Percentiles rank a stretch among this genome's conserved stretches.
phyloP scores from a whole-genome alignment of 2,888 invertebrate genomes.

The Chromoteleia sp. region DNA sequence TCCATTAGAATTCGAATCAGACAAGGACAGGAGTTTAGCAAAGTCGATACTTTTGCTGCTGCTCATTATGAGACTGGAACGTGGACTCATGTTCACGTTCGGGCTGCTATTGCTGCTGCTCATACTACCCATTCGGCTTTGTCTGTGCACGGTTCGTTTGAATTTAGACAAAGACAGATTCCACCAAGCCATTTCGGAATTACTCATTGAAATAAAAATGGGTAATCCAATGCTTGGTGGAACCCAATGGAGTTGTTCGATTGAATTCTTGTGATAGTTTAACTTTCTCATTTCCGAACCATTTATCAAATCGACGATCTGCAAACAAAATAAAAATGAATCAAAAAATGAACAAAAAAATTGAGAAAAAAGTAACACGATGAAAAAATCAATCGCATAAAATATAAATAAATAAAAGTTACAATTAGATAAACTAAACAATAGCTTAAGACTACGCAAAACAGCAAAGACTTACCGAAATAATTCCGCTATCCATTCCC shows the following conservation, averaged over 20 bases:
- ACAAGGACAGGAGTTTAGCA: slow-evolving; percentile 27
- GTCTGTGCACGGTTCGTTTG: slow-evolving; percentile 70
- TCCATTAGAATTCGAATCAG: slow-evolving; percentile 23
- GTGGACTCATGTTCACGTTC: slow-evolving; percentile 68
- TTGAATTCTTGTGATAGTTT: slow-evolving; percentile 76
- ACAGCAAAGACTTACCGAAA: slow-evolving; percentile 86
- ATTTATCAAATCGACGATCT: slow-evolving; percentile 77
- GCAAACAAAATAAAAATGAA: slow-evolving; percentile 30
- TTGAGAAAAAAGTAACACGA: background rate
- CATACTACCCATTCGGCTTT: slow-evolving; percentile 75
- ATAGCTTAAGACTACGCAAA: too few species aligned
- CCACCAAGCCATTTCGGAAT: slow-evolving; percentile 82
- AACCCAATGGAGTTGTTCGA: slow-evolving; percentile 80
- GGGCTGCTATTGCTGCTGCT: slow-evolving; percentile 75
- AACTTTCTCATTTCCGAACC: slow-evolving; percentile 72
- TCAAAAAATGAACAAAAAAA: background rate
- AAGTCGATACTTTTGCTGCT: slow-evolving; percentile 65
- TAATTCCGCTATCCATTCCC: slow-evolving; percentile 87
- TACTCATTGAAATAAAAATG: slow-evolving; percentile 79
- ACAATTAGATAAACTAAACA: too few species aligned
- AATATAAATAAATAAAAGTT: too few species aligned
- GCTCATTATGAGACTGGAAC: slow-evolving; percentile 67
- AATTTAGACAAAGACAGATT: slow-evolving; percentile 74
- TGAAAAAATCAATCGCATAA: too few species aligned
- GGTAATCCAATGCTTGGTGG: slow-evolving; percentile 74